phyloP scores from a whole-genome alignment of 2,888 invertebrate genomes.

The Epicampocera succincta region DNA sequence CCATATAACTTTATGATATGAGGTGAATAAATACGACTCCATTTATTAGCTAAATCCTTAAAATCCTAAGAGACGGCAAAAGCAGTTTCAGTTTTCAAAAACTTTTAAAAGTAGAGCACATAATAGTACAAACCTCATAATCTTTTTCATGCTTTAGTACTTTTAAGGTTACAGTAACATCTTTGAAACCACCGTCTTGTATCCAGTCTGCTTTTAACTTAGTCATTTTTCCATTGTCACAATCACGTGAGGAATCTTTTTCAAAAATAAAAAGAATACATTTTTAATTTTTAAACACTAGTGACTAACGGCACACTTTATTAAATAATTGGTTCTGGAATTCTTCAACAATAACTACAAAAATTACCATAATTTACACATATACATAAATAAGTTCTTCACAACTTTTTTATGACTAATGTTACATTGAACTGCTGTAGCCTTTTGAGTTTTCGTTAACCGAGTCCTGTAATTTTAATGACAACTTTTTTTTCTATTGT shows the following conservation, averaged over 20 bases:
- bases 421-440: too few species aligned
- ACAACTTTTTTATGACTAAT: too few species aligned
- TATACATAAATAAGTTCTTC: too few species aligned
- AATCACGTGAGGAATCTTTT: slow-evolving; percentile 85
- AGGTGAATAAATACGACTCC: slow-evolving; percentile 89
- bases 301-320: too few species aligned
- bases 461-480: too few species aligned
- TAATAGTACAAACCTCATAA: slow-evolving; percentile 83
- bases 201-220: slow-evolving; percentile 90
- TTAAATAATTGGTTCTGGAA: too few species aligned
- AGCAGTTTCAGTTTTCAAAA: background rate
- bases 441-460: too few species aligned
- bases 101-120: background rate
- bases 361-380: too few species aligned
- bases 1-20: slow-evolving; percentile 90
- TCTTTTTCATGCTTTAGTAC: slow-evolving; percentile 86
- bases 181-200: slow-evolving; percentile 86
- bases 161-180: slow-evolving; percentile 90
- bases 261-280: too few species aligned
- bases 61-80: slow-evolving; percentile 84
- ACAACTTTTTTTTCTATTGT: too few species aligned
- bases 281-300: too few species aligned
- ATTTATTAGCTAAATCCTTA: slow-evolving; percentile 88
- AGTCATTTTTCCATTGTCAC: slow-evolving; percentile 85
- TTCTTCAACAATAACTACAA: too few species aligned